phyloP scores from a whole-genome alignment of 2,113 vertebrate species.

The Strix aluco region DNA sequence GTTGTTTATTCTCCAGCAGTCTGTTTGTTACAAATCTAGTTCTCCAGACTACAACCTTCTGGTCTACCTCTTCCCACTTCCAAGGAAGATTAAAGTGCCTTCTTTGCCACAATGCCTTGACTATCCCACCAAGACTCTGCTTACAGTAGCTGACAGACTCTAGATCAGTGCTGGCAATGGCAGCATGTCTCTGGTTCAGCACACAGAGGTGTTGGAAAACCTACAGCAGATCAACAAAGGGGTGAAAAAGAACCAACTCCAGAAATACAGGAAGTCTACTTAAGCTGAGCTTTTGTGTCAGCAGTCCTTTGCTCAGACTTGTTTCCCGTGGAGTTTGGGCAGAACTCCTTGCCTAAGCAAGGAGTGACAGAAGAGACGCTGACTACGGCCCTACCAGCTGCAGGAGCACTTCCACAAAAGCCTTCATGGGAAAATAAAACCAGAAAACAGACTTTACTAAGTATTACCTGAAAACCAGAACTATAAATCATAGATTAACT shows the following conservation, averaged over 20 bases:
- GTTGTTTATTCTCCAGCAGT: not conserved
- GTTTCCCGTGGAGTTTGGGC: accelerated
- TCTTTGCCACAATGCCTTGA: accelerated
- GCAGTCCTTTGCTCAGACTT: not conserved
- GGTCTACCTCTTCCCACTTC: not conserved
- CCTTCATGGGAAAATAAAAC: not conserved
- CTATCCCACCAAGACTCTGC: accelerated
- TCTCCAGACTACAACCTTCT: not conserved
- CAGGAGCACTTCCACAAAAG: not conserved
- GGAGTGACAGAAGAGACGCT: accelerated
- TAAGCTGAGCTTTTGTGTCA: not conserved
- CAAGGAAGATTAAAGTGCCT: accelerated
- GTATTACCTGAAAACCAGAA: not conserved
- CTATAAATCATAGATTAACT: not conserved
- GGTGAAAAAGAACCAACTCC: not conserved
- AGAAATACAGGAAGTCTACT: not conserved
- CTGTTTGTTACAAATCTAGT: accelerated
- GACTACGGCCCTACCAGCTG: not conserved
- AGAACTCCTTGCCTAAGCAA: not conserved
- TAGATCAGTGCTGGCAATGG: accelerated
- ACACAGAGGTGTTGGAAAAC: not conserved
- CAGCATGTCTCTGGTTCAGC: accelerated
- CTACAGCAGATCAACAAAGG: no score
- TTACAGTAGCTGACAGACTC: not conserved
- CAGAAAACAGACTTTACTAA: not conserved